Base-by-base conservation (phyloP, 2,888 invertebrate genomes). In the Cantharis flavilabris region DNA sequence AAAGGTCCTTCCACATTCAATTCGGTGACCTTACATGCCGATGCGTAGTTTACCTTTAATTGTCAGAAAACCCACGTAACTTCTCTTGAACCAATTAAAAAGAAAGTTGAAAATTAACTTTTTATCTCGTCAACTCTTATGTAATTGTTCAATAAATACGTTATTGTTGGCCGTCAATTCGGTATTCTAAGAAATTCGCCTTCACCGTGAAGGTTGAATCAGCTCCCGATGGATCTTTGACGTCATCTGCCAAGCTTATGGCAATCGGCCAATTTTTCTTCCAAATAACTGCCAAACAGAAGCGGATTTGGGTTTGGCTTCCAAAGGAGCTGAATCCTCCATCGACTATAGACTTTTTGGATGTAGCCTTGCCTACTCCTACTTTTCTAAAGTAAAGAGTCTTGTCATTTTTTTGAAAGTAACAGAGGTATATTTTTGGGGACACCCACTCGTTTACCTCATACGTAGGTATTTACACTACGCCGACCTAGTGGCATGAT, bases 401-500 rank as follows among this genome's bases (percentile, higher is more conserved):
- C 26, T 9, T 9, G 26, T 26, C 26, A 16, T 26, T 26, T 33
- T 13, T 13, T 33, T 33, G 33, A 33, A 33, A 33, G 33, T 33
- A 33, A 33, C 33, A 4, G 4, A 33, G 1, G 33, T 33, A n/a
- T 49, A 49, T n/a, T 67, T 16, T 67, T 67, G 26, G 26, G 20
- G 20, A 64, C 18, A 71, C 23, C 23, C 71, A 71, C 62, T 26
- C 14, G 11, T 20, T 70, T 20, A 70, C 49, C 20, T 62, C n/a
- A 18, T n/a, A 13, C 20, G 18, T 26, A 14, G 26, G 23, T 26
- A 71, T 14, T 62, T 71, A 62, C 65, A 65, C 63, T 18, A 26
- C 23, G 71, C 71, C 73, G 80, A 80, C 80, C 80, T 76, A 80
- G 77, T 80, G 75, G 77, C 80, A 80, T 79, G 79, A 80, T 80